Base-by-base conservation (phyloP, 92 coral and sea anemone genomes). In the Desmophyllum pertusum region DNA sequence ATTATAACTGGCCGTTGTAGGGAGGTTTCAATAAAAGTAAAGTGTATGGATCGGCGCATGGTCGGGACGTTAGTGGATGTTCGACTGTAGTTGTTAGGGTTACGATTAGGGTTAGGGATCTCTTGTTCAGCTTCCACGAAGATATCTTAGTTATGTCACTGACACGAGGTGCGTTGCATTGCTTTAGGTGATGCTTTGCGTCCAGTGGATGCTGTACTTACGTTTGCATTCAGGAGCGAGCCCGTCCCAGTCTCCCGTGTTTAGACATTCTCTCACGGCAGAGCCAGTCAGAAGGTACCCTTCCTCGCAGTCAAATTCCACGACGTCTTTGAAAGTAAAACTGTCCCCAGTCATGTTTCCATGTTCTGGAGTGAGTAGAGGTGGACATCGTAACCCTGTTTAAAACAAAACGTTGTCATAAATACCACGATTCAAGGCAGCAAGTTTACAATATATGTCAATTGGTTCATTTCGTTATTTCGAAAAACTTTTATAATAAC, bases 281-380 rank as follows among this genome's bases (percentile, higher is more conserved):
- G 94, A 95, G 17, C 99, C 99, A 18, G 80, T 88, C 14, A 92
- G 84, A 5, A 88, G 76, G 51, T 96, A 96, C 17, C 99, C 99
- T 66, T 89, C 88, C 2, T 83, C 63, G 76, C 99, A 96, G 37
- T 86, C 86, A 69, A 94, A 96, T 71, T 85, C 89, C 13, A 96
- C 90, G 1, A 94, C 92, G 52, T 96, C 95, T 64, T 90, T 95
- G 89, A 94, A 96, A 0, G 97, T 76, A 77, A 96, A 96, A 35
- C 95, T 89, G 87, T 75, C 81, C 0, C 93, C 98, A 41, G 84
- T 90, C 92, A 94, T 96, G 57, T 55, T 75, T 38, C 99, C 99
- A 76, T 90, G 81, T 3, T 74, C 83, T 29, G 99, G 99, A 40
- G 95, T 89, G 23, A 30, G 70, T 61, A 90, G 74, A 38, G 75